Conservation (phyloP, 2,888 invertebrate species). For the Caenorhabditis becei region DNA sequence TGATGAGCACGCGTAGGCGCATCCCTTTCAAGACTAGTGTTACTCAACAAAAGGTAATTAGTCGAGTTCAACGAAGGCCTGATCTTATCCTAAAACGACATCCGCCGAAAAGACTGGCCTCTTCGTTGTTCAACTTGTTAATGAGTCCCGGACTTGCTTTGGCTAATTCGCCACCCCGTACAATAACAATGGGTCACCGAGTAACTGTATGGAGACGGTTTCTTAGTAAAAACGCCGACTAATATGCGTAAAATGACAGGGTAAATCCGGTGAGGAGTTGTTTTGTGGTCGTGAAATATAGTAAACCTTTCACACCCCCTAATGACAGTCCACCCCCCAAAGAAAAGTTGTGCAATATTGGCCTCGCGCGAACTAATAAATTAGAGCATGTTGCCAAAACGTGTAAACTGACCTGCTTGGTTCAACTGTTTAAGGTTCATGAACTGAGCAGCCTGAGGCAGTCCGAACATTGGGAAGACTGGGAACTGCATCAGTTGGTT, state of each 20-base stretch:
- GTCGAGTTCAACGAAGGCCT: conserved; percentile 38
- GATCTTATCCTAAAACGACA: conserved; percentile 54
- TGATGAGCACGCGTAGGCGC: conserved; percentile 47
- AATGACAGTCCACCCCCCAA: conserved; percentile 42
- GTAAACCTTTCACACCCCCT: conserved; percentile 46
- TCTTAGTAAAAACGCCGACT: conserved; percentile 14
- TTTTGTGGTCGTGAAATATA: conserved; percentile 33
- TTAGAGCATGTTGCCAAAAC: neutral
- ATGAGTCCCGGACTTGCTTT: conserved; percentile 52
- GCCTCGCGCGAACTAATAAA: neutral
- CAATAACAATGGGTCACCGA: conserved; percentile 47
- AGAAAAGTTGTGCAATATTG: conserved; percentile 28
- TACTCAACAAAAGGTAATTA: conserved; percentile 63
- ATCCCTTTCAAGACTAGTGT: conserved; percentile 54
- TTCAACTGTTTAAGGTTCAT: conserved; percentile 38
- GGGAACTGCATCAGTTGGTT: conserved; percentile 29
- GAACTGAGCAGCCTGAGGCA: conserved; percentile 33
- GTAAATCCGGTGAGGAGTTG: conserved; percentile 18
- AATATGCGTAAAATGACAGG: conserved; percentile 35
- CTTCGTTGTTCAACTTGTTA: conserved; percentile 56
- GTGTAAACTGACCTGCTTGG: conserved; percentile 44
- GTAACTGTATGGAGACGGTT: conserved; percentile 17
- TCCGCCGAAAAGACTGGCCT: conserved; percentile 47
- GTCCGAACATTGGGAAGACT: conserved; percentile 45
- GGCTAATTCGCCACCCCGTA: conserved; percentile 46